A percentile compares a stretch with the other conserved stretches of the same genome.
Evolutionary conservation across 2,797 vertebrate genomes (phyloP).

Genomic region (Peromyscus aztecus): DNA sequence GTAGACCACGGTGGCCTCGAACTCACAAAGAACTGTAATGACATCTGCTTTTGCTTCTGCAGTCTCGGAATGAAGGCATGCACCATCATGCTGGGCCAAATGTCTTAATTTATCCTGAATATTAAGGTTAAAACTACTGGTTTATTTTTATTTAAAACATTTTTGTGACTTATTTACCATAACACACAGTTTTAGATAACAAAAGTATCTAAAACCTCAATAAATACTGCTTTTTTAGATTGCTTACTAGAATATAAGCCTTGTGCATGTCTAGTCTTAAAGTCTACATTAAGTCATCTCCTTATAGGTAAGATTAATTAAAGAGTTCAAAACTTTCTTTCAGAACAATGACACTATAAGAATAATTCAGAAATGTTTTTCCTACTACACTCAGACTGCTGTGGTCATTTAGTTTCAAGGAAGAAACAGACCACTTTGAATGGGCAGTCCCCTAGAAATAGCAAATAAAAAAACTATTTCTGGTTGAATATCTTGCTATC

Average conservation of each 20-base stretch:
- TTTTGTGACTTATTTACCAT: background rate
- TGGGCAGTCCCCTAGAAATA: background rate
- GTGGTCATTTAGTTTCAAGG: background rate
- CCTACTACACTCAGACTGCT: background rate
- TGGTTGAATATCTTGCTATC: background rate
- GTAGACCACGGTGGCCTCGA: background rate
- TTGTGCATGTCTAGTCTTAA: background rate
- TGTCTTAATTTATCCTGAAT: background rate
- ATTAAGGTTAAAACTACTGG: background rate
- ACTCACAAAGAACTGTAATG: background rate
- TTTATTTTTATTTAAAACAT: background rate
- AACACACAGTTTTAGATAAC: constrained; percentile 5
- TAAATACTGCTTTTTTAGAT: background rate
- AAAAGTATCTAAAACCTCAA: constrained; percentile 13
- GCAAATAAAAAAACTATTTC: background rate
- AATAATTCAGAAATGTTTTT: background rate
- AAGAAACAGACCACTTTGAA: background rate
- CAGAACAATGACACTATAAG: background rate
- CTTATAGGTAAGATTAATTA: background rate
- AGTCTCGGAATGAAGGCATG: background rate
- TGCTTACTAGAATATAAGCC: background rate
- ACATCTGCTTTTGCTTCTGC: background rate
- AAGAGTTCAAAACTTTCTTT: background rate
- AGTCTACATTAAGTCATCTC: background rate
- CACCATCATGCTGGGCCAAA: background rate